phyloP scores from a whole-genome alignment of 2,888 invertebrate genomes.

The Coronaproctus castanopsis region DNA sequence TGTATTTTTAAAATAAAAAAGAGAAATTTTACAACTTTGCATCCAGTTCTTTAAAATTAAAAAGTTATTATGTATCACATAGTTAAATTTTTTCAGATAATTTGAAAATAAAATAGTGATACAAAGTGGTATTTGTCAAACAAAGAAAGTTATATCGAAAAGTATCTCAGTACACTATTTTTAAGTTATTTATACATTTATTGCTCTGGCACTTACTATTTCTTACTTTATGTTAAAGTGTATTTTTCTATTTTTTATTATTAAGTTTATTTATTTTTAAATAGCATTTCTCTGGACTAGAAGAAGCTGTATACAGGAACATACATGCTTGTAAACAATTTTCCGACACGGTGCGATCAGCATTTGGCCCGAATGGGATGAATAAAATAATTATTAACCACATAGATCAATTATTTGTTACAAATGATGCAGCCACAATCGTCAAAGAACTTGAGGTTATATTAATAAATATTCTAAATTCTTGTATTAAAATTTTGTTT shows the following conservation, averaged over 20 bases:
- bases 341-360: conserved; percentile 75
- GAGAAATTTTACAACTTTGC: too few species aligned
- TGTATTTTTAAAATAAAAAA: conserved; percentile 29
- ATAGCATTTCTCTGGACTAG: conserved; percentile 67
- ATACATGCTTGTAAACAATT: conserved; percentile 92
- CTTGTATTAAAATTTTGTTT: not conserved
- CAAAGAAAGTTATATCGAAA: not conserved
- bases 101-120: too few species aligned
- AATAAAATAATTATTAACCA: conserved; percentile 99
- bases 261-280: conserved; percentile 12
- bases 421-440: conserved; percentile 97
- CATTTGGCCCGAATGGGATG: conserved; percentile 96
- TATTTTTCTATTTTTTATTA: not conserved
- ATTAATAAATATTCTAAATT: not conserved
- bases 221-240: not conserved
- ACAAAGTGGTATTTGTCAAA: too few species aligned
- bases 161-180: not conserved
- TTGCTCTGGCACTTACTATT: too few species aligned
- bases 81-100: too few species aligned
- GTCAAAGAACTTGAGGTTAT: conserved; percentile 67
- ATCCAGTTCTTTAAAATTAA: too few species aligned
- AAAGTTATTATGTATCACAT: too few species aligned
- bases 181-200: conserved; percentile 10
- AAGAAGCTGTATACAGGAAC: conserved; percentile 92
- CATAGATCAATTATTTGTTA: conserved; percentile 93